Conservation (phyloP, 2,113 vertebrate genomes). For the Salvelinus fontinalis region DNA sequence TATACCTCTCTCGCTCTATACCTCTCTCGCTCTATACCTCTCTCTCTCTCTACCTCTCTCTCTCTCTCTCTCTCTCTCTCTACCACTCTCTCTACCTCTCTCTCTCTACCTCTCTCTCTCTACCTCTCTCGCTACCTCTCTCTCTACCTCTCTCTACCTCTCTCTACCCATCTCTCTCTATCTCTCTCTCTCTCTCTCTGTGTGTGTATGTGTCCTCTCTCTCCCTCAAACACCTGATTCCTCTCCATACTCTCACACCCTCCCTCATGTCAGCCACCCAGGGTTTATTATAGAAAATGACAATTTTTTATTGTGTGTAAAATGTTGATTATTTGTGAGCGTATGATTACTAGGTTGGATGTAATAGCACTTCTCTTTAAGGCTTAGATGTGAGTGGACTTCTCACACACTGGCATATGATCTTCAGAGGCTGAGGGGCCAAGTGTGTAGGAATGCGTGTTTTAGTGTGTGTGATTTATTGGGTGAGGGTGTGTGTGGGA, state of each 20-base stretch:
- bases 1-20: too few species aligned
- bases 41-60: too few species aligned
- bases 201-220: too few species aligned
- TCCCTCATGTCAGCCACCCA: not conserved
- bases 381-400: slow-evolving; percentile 34
- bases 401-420: not conserved
- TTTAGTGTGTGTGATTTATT: slow-evolving; percentile 16
- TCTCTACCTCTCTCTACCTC: too few species aligned
- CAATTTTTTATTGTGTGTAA: slow-evolving; percentile 26
- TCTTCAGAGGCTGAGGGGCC: not conserved
- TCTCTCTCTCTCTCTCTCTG: too few species aligned
- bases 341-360: slow-evolving; percentile 31
- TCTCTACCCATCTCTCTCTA: too few species aligned
- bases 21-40: not conserved
- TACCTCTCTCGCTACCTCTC: too few species aligned
- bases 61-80: not conserved
- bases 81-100: not conserved
- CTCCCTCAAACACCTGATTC: not conserved
- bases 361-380: slow-evolving; percentile 44
- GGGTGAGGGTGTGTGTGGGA: not conserved
- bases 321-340: slow-evolving; percentile 25
- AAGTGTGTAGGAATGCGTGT: slow-evolving; percentile 34
- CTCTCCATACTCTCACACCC: not conserved
- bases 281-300: slow-evolving; percentile 29
- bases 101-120: not conserved